Percentiles rank a stretch among this genome's conserved stretches.
Conservation (phyloP, 2,888 invertebrate species). For the Euplexia lucipara region DNA sequence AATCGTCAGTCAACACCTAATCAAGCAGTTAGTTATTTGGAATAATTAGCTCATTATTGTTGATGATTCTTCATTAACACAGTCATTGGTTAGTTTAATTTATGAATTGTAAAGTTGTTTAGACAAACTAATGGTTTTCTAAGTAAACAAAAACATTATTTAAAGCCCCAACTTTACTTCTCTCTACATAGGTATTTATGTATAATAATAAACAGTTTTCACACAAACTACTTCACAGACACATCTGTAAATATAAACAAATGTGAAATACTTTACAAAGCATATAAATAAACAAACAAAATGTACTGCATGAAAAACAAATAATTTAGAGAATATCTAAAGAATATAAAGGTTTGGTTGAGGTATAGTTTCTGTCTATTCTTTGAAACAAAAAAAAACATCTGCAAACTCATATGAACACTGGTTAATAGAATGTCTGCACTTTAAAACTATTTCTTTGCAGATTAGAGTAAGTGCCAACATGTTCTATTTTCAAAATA, state of each 20-base stretch:
- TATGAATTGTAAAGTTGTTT: slow-evolving; percentile 6
- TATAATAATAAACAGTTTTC: no score
- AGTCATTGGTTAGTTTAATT: slow-evolving; percentile 3
- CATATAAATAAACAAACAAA: not conserved
- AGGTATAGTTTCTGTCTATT: no score
- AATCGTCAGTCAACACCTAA: slow-evolving; percentile 4
- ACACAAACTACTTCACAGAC: not conserved
- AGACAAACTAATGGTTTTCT: not conserved
- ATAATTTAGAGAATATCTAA: not conserved
- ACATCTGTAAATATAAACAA: slow-evolving; percentile 8
- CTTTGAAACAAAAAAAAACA: no score
- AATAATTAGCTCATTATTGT: slow-evolving; percentile 24
- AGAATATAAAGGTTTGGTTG: not conserved
- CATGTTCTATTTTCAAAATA: no score
- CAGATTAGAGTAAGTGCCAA: no score
- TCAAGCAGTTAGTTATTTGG: slow-evolving; percentile 4
- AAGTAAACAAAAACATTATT: no score
- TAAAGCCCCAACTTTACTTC: no score
- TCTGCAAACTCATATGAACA: no score
- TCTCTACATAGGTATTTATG: no score
- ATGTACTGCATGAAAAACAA: not conserved
- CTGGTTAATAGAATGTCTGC: no score
- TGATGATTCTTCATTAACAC: slow-evolving; percentile 11
- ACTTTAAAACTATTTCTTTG: no score
- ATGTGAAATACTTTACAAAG: not conserved